phyloP scores from a whole-genome alignment of 2,113 vertebrate genomes.

The Crotophaga sulcirostris region DNA sequence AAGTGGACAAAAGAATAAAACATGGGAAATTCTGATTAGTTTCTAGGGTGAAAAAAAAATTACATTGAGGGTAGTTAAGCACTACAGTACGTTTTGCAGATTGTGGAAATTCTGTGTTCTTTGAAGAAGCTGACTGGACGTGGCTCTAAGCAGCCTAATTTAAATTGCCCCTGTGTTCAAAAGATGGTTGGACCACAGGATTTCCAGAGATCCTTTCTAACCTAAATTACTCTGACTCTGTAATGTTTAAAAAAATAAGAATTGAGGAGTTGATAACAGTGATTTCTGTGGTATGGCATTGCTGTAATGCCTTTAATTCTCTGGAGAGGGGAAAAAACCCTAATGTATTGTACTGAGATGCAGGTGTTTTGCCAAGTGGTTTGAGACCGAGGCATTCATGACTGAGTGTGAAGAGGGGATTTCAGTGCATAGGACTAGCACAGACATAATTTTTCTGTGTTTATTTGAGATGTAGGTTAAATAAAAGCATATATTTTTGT shows the following conservation, averaged over 20 bases:
- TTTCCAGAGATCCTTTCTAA: not conserved
- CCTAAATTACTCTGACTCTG: not conserved
- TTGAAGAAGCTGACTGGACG: not conserved
- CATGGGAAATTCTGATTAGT: not conserved
- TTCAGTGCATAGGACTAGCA: not conserved
- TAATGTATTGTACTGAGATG: not conserved
- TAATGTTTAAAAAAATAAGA: not conserved
- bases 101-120: not conserved
- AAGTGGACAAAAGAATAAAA: not conserved
- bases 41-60: not conserved
- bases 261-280: not conserved
- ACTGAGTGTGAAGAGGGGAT: not conserved
- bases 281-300: not conserved
- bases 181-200: not conserved
- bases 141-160: not conserved
- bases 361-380: not conserved
- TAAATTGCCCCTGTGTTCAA: not conserved
- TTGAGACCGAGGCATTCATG: not conserved
- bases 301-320: not conserved
- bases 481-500: not conserved
- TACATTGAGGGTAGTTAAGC: not conserved
- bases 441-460: not conserved
- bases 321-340: not conserved
- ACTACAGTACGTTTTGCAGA: not conserved
- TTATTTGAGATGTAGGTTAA: not conserved